Conservation (phyloP, 2,888 invertebrate genomes). For the Sclerodermus sp. region DNA sequence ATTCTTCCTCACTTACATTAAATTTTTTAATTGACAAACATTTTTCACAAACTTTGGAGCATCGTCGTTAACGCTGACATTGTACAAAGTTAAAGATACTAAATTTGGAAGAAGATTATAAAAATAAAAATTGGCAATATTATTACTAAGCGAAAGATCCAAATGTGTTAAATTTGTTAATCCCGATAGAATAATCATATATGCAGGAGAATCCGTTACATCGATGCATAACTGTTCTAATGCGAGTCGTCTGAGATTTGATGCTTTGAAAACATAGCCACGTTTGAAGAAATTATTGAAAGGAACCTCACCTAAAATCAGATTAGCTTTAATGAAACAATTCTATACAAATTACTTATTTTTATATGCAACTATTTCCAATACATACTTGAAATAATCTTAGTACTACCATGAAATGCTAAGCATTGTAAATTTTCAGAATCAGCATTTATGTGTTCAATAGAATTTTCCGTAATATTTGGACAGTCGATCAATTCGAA, state of each 20-base stretch:
- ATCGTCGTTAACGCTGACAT: constrained; percentile 62
- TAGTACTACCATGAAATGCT: constrained; percentile 70
- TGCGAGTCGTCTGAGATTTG: constrained; percentile 64
- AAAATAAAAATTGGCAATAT: constrained; percentile 69
- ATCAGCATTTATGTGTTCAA: constrained; percentile 70
- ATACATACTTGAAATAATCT: constrained; percentile 59
- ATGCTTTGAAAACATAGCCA: constrained; percentile 64
- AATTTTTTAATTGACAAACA: constrained; percentile 58
- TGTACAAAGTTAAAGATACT: constrained; percentile 76
- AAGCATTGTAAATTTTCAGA: constrained; percentile 72
- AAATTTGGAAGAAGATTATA: constrained; percentile 69
- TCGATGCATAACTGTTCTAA: constrained; percentile 60
- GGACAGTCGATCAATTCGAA: constrained; percentile 77
- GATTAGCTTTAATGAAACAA: neutral
- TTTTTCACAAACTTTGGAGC: constrained; percentile 35
- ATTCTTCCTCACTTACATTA: constrained; percentile 53
- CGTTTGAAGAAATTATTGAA: constrained; percentile 45
- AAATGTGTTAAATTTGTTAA: constrained; percentile 68
- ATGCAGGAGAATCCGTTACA: constrained; percentile 60
- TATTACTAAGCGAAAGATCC: constrained; percentile 71
- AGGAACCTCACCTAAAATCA: constrained; percentile 8
- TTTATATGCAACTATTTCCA: neutral
- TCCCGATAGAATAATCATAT: constrained; percentile 63
- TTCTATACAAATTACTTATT: neutral
- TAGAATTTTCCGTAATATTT: constrained; percentile 65